Evolutionary conservation across 2,888 invertebrate genomes (phyloP).

Genomic region (Diarsia mendica): DNA sequence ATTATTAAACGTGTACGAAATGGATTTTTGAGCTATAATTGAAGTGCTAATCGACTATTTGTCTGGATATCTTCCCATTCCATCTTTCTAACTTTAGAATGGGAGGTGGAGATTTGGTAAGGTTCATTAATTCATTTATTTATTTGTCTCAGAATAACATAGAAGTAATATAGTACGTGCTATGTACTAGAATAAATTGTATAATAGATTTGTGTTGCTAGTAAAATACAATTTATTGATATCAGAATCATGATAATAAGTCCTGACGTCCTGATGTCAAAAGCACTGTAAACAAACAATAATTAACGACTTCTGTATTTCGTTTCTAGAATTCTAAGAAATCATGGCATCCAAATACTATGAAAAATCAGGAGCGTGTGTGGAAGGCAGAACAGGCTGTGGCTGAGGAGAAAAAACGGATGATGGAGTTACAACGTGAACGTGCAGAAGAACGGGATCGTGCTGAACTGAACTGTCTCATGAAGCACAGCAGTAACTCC

Average conservation of each 20-base stretch:
- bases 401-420: conserved; percentile 92
- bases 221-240: neutral
- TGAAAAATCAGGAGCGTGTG: conserved; percentile 94
- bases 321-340: conserved; percentile 92
- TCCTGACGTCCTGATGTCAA: neutral
- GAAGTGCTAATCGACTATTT: neutral
- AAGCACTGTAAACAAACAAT: neutral
- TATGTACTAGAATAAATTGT: neutral
- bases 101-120: conserved; percentile 87
- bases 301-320: neutral
- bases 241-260: no score
- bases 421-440: conserved; percentile 92
- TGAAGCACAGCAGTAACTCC: conserved; percentile 89
- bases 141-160: neutral
- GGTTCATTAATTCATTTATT: conserved; percentile 27
- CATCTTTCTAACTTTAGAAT: conserved; percentile 63
- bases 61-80: neutral
- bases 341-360: conserved; percentile 95
- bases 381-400: conserved; percentile 95
- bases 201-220: neutral
- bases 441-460: conserved; percentile 92
- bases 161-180: neutral
- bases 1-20: neutral
- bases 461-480: conserved; percentile 91
- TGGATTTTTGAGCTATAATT: neutral